Evolutionary conservation across 2,797 vertebrate genomes (phyloP).

Genomic region (Enteromius afrohamiltoni): DNA sequence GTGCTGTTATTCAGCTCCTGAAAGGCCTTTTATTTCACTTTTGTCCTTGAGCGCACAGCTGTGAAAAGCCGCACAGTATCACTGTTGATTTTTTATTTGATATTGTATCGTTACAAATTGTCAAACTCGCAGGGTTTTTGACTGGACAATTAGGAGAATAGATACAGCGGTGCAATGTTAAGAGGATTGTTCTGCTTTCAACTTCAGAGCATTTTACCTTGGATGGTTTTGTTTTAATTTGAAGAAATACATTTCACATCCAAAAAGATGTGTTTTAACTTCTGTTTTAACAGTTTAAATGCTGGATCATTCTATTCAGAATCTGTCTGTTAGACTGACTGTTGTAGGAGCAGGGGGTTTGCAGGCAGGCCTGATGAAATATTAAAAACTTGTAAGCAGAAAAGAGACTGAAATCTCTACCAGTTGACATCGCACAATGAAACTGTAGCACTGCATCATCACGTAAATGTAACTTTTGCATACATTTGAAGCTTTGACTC

Average conservation of each 20-base stretch:
- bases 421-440: not conserved
- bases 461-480: not conserved
- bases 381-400: not conserved
- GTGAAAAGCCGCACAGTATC: constrained; percentile 5
- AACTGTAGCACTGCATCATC: not conserved
- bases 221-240: not conserved
- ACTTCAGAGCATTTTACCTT: not conserved
- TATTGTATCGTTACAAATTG: constrained; percentile 19
- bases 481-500: not conserved
- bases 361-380: not conserved
- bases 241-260: not conserved
- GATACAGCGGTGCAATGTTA: not conserved
- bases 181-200: not conserved
- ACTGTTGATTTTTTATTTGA: constrained; percentile 35
- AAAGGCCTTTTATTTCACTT: constrained; percentile 51
- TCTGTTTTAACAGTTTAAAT: not conserved
- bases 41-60: constrained; percentile 14
- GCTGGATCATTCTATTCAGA: not conserved
- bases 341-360: not conserved
- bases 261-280: not conserved
- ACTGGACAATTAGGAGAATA: not conserved
- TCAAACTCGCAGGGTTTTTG: not conserved
- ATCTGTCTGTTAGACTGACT: not conserved
- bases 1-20: constrained; percentile 49
- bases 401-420: not conserved